A percentile compares a stretch with the other conserved stretches of the same genome.
phyloP scores from a whole-genome alignment of 2,888 invertebrate species.

The Heteropelma amictum region DNA sequence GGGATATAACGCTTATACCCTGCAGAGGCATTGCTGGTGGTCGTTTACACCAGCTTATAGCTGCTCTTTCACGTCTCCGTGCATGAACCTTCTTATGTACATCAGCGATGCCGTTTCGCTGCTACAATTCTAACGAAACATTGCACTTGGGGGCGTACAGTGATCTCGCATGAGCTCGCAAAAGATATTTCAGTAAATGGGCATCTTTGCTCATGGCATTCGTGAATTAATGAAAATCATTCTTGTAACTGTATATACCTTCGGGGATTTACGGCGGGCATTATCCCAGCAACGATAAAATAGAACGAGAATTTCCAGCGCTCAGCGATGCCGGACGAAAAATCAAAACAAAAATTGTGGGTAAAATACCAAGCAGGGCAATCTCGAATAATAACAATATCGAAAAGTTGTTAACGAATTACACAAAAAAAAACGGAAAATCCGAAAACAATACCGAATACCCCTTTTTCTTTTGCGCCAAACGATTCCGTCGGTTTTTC shows the following conservation, averaged over 20 bases:
- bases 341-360: too few species aligned
- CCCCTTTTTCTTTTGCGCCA: too few species aligned
- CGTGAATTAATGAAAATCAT: conserved; percentile 37
- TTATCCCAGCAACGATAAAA: too few species aligned
- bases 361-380: too few species aligned
- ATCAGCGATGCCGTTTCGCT: conserved; percentile 15
- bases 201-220: conserved; percentile 22
- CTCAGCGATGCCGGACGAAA: too few species aligned
- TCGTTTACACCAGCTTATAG: conserved; percentile 38
- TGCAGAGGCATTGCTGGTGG: conserved; percentile 48
- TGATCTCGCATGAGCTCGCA: not conserved
- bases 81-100: conserved; percentile 19
- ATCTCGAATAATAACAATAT: too few species aligned
- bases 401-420: too few species aligned
- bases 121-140: conserved; percentile 1
- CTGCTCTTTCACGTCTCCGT: conserved; percentile 5
- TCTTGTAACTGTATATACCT: conserved; percentile 8
- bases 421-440: too few species aligned
- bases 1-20: conserved; percentile 54
- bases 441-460: too few species aligned
- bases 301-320: too few species aligned
- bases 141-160: conserved; percentile 2
- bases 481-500: too few species aligned
- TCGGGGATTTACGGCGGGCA: too few species aligned
- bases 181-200: conserved; percentile 29